phyloP scores from a whole-genome alignment of 1,140 invertebrate genomes.

The Drosophila chauvacae region DNA sequence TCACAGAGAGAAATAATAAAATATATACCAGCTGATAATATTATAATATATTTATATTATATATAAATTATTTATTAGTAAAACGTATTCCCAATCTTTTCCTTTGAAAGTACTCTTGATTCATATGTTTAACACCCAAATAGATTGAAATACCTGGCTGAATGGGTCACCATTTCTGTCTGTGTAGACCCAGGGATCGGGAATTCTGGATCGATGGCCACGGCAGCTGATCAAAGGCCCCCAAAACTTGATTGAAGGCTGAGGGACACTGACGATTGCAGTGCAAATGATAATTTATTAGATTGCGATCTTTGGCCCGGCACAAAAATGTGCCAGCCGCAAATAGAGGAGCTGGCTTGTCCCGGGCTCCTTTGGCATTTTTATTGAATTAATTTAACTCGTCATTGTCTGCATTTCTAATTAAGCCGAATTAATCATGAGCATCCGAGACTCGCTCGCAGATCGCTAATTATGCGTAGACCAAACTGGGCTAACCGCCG shows the following conservation, averaged over 20 bases:
- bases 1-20: conserved; percentile 6
- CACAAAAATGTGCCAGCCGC: conserved; percentile 50
- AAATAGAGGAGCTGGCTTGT: conserved; percentile 23
- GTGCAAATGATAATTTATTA: conserved; percentile 83
- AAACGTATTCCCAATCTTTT: background rate
- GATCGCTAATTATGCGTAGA: conserved; percentile 76
- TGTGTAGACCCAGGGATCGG: conserved; percentile 4
- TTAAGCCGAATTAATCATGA: conserved; percentile 83
- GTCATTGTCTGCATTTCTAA: conserved; percentile 80
- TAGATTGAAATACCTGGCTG: background rate
- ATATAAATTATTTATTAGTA: background rate
- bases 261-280: conserved; percentile 75
- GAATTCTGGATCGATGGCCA: conserved; percentile 27
- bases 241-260: conserved; percentile 73
- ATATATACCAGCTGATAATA: no score
- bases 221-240: conserved; percentile 76
- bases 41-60: no score
- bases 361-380: conserved; percentile 59
- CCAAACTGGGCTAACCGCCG: conserved; percentile 56
- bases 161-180: background rate
- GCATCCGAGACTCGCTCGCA: conserved; percentile 32
- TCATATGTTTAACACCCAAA: background rate
- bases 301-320: conserved; percentile 70
- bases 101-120: background rate
- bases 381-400: conserved; percentile 80